Evolutionary conservation across 1,140 invertebrate species (phyloP), one percentile per base, ranked within the genome.

Genomic region (Papilio aristodemus): DNA sequence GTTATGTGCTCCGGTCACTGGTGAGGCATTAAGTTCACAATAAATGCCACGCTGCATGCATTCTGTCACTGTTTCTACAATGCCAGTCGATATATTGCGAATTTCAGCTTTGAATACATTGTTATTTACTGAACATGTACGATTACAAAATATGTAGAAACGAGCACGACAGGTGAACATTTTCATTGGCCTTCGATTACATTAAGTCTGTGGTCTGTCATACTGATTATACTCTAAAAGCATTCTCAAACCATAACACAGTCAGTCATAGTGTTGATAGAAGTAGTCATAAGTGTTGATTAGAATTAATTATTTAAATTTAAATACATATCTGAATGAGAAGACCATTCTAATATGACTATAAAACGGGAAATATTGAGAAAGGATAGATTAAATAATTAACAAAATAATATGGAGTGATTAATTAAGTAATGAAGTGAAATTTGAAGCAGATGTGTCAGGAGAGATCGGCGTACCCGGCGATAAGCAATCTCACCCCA

Each of bases 401-500:
- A 50, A 50, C 46, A 50, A 50, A 50, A 50, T 17, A 22, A 22
- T 50, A 50, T 50, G 46, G 19, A 22, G 46, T 50, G 17, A 50
- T 54, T 54, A 54, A 54, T 54, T 54, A 54, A 54, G 46, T 54
- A 54, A 54, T 54, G 46, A 54, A 54, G 67, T 62, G 50, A 22
- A 69, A 46, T 50, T 70, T 62, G 71, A 71, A 64, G 59, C 77
- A 80, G 73, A 76, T 78, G 76, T 83, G 81, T 78, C 80, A 80
- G 75, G 81, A 78, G 85, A 85, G 84, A 82, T 77, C 73, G 69
- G 77, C 73, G 78, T 76, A 83, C 76, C 78, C 77, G 79, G 86
- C 85, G 87, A 89, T 89, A 88, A 89, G 84, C 85, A 89, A 91
- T 89, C 84, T 89, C 80, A 77, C 75, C 78, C 78, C 79, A 80